Evolutionary conservation across 2,113 vertebrate species (phyloP).

Genomic region (Vulpes lagopus): DNA sequence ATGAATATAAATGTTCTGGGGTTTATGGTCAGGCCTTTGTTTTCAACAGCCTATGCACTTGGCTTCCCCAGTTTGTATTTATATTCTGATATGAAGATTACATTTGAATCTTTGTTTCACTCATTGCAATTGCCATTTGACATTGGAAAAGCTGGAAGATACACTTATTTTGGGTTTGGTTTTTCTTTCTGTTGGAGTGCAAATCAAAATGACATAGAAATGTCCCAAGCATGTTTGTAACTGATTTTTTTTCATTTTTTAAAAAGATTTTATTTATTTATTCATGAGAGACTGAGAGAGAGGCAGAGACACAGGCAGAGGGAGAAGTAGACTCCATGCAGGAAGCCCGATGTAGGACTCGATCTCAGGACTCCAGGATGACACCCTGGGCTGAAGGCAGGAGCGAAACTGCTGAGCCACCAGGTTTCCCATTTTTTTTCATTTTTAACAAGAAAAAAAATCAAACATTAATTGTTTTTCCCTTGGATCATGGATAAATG

Average conservation of each 20-base stretch:
- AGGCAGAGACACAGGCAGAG: no score
- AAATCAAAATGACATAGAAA: constrained; percentile 40
- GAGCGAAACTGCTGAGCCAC: no score
- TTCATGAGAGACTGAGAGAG: no score
- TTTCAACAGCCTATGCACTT: background rate
- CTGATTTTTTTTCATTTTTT: constrained; percentile 38
- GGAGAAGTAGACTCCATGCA: no score
- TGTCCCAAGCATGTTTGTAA: background rate
- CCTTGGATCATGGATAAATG: background rate
- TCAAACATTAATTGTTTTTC: background rate
- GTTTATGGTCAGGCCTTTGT: background rate
- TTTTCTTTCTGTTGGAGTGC: constrained; percentile 9
- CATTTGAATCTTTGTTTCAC: background rate
- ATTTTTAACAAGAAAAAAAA: constrained; percentile 39
- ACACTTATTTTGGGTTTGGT: background rate
- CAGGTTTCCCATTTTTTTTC: background rate
- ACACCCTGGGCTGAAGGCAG: no score
- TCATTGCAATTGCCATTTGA: background rate
- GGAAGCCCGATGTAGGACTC: no score
- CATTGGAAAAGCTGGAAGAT: background rate
- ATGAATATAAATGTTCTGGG: background rate
- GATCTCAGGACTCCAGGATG: no score
- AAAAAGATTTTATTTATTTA: no score
- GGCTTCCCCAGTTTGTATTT: background rate
- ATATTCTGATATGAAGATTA: background rate